Base-by-base conservation (phyloP, 2,888 invertebrate species). In the Drosophila picticornis region DNA sequence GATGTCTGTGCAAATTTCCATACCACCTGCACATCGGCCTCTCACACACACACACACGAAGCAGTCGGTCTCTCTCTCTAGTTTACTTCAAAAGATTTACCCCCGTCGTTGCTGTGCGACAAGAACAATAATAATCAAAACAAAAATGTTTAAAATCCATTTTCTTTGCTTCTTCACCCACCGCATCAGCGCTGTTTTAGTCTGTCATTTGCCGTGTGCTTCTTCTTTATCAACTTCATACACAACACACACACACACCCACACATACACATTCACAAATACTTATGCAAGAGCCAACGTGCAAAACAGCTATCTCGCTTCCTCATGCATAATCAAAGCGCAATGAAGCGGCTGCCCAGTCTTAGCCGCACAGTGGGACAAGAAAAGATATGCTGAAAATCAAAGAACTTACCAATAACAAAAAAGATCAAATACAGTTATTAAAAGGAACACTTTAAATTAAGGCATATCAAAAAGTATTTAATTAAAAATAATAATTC, bases 141-240 rank as follows among this genome's bases (percentile, higher is more conserved):
- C 88, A 89, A 89, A 89, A 89, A 88, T 91, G 88, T 88, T 91
- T 85, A 90, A 91, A 88, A 90, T 90, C 83, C 84, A 84, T 90
- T 87, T 90, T 84, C 83, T 84, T 84, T 87, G 77, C 80, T 76
- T 74, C 84, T 74, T 79, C 82, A 72, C 81, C 79, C 83, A 79
- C 81, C 72, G 66, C 74, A 76, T 72, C 72, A 72, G 61, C 72
- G 72, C 77, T 74, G 71, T 76, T 81, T 77, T 78, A 72, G 70
- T 80, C 74, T 85, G 86, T 90, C 89, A 78, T 86, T 89, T 88
- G 85, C 85, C 83, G 78, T 83, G 63, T 82, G 82, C 84, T 65
- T 75, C 84, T 72, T 72, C 84, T 71, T 77, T 77, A 71, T 72
- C 65, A 69, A 72, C 77, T 66, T 76, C 72, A 68, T 53, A 61